These are phyloP conservation scores for Craterocephalus amniculus DNA, from an alignment of 2,797 vertebrate species.

Conservation along the genomic window DNA sequence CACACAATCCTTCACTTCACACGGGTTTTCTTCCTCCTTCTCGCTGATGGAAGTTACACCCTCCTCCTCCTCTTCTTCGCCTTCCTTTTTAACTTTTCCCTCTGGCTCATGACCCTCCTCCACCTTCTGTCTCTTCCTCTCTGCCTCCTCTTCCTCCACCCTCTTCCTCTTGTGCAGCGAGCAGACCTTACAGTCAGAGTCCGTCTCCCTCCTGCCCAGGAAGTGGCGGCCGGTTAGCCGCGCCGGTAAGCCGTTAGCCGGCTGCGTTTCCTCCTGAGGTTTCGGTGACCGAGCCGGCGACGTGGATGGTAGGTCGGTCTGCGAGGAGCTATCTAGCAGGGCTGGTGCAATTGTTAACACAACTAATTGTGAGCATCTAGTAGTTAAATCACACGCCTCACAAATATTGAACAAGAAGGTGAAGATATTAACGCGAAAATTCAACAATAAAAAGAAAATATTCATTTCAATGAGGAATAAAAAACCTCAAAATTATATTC, in stretches of 20 bases:
- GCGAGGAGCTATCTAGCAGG: slow-evolving; percentile 60
- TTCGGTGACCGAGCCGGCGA: slow-evolving; percentile 30
- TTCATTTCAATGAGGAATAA: neutral
- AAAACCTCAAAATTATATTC: neutral
- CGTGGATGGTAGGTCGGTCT: slow-evolving; percentile 43
- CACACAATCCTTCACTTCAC: slow-evolving; percentile 28
- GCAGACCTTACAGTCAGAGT: slow-evolving; percentile 72
- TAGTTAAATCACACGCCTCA: slow-evolving; percentile 9
- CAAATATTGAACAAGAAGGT: neutral
- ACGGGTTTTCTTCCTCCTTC: slow-evolving; percentile 18
- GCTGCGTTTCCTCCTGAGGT: slow-evolving; percentile 47
- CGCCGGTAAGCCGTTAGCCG: slow-evolving; percentile 43
- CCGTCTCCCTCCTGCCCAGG: slow-evolving; percentile 55
- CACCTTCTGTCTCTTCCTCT: slow-evolving; percentile 28
- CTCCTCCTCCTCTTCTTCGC: fast-evolving
- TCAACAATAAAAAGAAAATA: neutral
- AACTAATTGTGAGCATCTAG: slow-evolving; percentile 64
- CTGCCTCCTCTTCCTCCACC: slow-evolving; percentile 34
- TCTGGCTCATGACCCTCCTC: slow-evolving; percentile 11
- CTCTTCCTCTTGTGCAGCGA: slow-evolving; percentile 60
- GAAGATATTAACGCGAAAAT: too few relatives aligned
- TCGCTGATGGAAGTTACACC: neutral
- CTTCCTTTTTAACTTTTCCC: neutral
- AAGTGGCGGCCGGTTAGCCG: slow-evolving; percentile 76
- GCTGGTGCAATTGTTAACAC: slow-evolving; percentile 72